phyloP scores from a whole-genome alignment of 2,888 invertebrate species.

The Nemoura dubitans region DNA sequence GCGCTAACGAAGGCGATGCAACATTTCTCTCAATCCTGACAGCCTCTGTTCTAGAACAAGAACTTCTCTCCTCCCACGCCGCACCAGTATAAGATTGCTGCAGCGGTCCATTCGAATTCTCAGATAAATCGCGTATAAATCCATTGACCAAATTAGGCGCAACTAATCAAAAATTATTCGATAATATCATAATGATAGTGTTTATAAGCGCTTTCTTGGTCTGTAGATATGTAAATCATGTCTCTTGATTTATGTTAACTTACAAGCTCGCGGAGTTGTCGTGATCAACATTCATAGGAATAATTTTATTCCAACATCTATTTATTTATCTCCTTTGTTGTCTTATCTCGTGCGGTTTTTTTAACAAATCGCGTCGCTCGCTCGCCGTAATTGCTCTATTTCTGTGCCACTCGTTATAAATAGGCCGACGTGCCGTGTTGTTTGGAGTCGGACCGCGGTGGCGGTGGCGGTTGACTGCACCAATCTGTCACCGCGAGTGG shows the following conservation, averaged over 20 bases:
- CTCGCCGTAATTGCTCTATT: constrained; percentile 24
- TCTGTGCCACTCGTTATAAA: not conserved
- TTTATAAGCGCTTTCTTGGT: not conserved
- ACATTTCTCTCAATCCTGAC: constrained; percentile 36
- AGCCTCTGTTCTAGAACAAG: not conserved
- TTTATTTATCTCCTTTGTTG: constrained; percentile 15
- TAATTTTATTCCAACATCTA: not conserved
- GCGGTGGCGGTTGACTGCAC: not conserved
- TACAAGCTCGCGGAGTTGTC: not conserved
- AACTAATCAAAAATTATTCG: not conserved
- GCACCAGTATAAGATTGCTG: not conserved
- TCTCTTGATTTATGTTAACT: not conserved
- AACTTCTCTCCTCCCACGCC: not conserved
- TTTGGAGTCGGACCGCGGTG: not conserved
- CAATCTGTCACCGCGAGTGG: not conserved
- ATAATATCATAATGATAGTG: not conserved
- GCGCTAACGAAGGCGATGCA: constrained; percentile 39
- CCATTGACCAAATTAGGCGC: not conserved
- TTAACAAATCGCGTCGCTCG: not conserved
- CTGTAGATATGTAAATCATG: not conserved
- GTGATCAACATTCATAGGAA: not conserved
- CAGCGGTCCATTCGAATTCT: not conserved
- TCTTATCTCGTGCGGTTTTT: not conserved
- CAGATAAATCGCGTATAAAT: not conserved
- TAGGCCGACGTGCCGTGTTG: not conserved